Evolutionary conservation across 1,140 invertebrate genomes (phyloP), one percentile per base, ranked within the genome.

Genomic region (Mylabris phalerata): DNA sequence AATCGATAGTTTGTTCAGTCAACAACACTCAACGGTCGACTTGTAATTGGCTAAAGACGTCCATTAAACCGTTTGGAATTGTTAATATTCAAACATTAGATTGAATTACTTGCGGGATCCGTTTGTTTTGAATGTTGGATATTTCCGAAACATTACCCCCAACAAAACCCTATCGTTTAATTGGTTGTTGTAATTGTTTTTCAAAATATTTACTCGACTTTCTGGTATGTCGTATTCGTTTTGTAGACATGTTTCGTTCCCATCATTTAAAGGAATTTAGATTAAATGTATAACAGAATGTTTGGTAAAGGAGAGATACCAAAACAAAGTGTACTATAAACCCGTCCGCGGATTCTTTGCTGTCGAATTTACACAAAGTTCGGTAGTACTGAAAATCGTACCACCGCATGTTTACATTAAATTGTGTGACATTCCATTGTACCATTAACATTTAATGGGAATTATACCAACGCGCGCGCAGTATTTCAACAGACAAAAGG

Each of bases 401-500:
- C 50, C 48, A 55, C 50, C 48, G 55, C 66, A 63, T 67, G 64
- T 67, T 67, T 62, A 67, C 65, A 67, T 69, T 65, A 67, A 71
- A 69, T 67, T 68, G 67, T 66, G 66, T 67, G 63, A 63, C 68
- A 70, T 70, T 68, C 66, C 64, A 50, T 68, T 62, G 70, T 65
- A 67, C 66, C 67, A 69, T 72, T 72, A 72, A 72, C 70, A 71
- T 72, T 71, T 71, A 72, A 72, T 72, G 70, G 66, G 67, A 71
- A 66, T 71, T 72, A 71, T 71, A 63, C 60, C 54, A 48, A 61
- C 51, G 55, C 58, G 45, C 41, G 40, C 57, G 59, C 64, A 59
- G 65, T 71, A 71, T 70, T 60, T 70, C 44, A 66, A 52, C 48
- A 43, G 52, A 71, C 69, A 69, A 71, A 71, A 63, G 63, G 65